A percentile compares a stretch with the other conserved stretches of the same genome.
These are phyloP conservation scores for Luperina nickerlii DNA, from an alignment of 2,888 invertebrate species.

Conservation along the genomic window DNA sequence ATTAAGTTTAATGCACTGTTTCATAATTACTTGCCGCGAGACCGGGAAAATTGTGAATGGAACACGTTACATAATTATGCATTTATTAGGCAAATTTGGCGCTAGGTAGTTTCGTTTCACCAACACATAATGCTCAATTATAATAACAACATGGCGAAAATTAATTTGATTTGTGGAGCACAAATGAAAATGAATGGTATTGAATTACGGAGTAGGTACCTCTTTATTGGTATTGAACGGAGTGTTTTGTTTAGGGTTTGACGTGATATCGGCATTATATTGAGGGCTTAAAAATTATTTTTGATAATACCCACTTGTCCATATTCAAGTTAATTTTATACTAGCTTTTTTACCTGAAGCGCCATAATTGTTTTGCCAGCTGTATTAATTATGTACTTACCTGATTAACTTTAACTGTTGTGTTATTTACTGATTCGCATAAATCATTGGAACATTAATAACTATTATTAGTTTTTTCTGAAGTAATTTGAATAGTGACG, in stretches of 20 bases:
- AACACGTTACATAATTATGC: slow-evolving; percentile 55
- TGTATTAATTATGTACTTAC: slow-evolving; percentile 7
- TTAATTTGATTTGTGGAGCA: slow-evolving; percentile 49
- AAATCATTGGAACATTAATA: not conserved
- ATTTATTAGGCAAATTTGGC: slow-evolving; percentile 56
- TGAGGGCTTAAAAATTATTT: not conserved
- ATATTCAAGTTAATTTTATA: not conserved
- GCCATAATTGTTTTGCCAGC: slow-evolving; percentile 10
- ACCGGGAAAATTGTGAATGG: slow-evolving; percentile 39
- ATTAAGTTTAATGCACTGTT: slow-evolving; percentile 48
- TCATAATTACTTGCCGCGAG: slow-evolving; percentile 46
- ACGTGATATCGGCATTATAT: not conserved
- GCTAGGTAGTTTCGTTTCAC: slow-evolving; percentile 50
- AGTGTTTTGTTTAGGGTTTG: slow-evolving; percentile 3
- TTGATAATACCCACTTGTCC: not conserved
- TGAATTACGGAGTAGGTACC: slow-evolving; percentile 26
- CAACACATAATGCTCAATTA: slow-evolving; percentile 52
- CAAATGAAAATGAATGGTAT: slow-evolving; percentile 42
- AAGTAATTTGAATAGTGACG: not conserved
- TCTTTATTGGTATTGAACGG: slow-evolving; percentile 35
- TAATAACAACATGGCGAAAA: slow-evolving; percentile 51
- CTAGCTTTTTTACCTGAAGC: not conserved
- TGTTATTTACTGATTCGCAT: not conserved
- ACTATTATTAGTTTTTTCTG: not conserved
- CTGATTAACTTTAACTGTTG: slow-evolving; percentile 2